A percentile compares a stretch with the other conserved stretches of the same genome.
Evolutionary conservation across 2,888 invertebrate species (phyloP).

Genomic region (Trissoscelio sp.): DNA sequence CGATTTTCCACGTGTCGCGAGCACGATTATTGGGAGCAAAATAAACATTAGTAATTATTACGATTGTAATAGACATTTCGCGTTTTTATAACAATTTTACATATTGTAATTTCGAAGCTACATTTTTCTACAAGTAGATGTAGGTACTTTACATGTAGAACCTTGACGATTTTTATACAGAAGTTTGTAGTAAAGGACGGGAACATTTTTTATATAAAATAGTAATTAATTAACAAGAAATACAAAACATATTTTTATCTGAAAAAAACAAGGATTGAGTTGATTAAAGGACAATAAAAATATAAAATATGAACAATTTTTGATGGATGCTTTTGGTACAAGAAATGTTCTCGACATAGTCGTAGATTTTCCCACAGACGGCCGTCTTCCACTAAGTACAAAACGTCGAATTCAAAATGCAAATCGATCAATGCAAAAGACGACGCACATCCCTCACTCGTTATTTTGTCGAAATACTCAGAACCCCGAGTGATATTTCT

Average conservation of each 20-base stretch:
- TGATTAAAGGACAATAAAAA: no score
- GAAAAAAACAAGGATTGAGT: no score
- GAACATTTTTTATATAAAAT: no score
- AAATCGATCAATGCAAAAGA: conserved; percentile 20
- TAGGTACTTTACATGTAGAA: conserved; percentile 8
- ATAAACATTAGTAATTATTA: conserved; percentile 11
- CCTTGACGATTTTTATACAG: conserved; percentile 11
- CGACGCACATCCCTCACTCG: conserved; percentile 19
- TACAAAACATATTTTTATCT: no score
- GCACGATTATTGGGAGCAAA: conserved; percentile 32
- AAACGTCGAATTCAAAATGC: conserved; percentile 63
- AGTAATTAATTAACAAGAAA: no score
- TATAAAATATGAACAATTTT: no score
- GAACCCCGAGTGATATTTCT: conserved; percentile 23
- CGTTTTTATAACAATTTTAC: conserved; percentile 43
- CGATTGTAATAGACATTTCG: conserved; percentile 1
- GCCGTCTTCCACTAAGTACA: conserved; percentile 80
- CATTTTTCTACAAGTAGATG: conserved; percentile 53
- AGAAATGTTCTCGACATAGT: conserved; percentile 22
- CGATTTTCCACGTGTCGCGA: conserved; percentile 12
- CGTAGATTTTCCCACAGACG: conserved; percentile 57
- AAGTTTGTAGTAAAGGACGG: background rate
- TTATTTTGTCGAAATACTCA: conserved; percentile 12
- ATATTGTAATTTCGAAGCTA: conserved; percentile 40
- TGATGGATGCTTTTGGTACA: background rate